Evolutionary conservation across 1,140 invertebrate species (phyloP), one percentile per base, ranked within the genome.

Genomic region (Tetramorium alpestre): DNA sequence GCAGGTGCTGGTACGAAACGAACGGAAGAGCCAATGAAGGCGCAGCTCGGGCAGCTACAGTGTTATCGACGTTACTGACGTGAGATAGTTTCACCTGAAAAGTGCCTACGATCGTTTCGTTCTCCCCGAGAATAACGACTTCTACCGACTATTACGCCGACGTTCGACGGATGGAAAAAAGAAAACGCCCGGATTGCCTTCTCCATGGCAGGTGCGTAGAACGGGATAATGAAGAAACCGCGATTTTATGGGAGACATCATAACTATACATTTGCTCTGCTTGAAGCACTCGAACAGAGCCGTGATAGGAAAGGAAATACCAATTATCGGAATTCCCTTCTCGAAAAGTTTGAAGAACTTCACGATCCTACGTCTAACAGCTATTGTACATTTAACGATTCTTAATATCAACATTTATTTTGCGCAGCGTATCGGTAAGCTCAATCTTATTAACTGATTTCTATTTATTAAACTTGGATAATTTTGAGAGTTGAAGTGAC

Each of bases 151-250:
- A 84, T 72, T 85, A 51, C 72, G 18, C 18, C 80, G 28, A 56
- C 67, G 28, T 22, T 4, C 7, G 41, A 60, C 22, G 58, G 18
- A 0, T 33, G 22, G 3, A 13, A 38, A 64, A 64, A 64, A 70
- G 60, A 56, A 84, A 75, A 62, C n/a, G 54, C 28, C n/a, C 18
- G 6, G 28, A 84, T 75, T 75, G 54, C 80, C 69, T 84, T 84
- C 54, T 47, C 41, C n/a, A 64, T n/a, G 72, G 58, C 47, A 54
- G 73, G 25, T 41, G 82, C 49, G 82, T 77, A 44, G n/a, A 51
- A 77, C 44, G n/a, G 4, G 58, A 51, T 78, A 56, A 85, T 85
- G 75, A 78, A 65, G 82, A 85, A 85, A 85, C 73, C 49, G 49
- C 82, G 82, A 22, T 54, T 78, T 64, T 65, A 65, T 44, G 58